phyloP scores from a whole-genome alignment of 2,113 vertebrate species.

The Uria aalge region DNA sequence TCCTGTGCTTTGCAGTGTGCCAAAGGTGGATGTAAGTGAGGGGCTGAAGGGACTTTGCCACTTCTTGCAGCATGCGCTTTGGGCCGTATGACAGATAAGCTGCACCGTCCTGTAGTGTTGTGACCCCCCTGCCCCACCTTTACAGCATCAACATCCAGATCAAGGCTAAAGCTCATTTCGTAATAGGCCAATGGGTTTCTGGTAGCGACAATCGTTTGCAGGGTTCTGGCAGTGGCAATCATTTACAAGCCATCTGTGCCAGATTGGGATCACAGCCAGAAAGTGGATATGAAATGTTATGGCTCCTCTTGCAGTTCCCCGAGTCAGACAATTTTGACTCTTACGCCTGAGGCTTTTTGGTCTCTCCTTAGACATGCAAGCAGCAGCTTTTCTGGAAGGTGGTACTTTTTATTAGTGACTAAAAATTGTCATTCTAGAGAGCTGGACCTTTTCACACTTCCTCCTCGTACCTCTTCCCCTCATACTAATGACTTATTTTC shows the following conservation, averaged over 20 bases:
- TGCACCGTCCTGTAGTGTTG: background rate
- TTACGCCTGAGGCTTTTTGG: background rate
- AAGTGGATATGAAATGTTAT: background rate
- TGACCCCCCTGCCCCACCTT: fast-evolving
- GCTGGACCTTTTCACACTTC: slow-evolving; percentile 28
- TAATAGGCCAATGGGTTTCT: background rate
- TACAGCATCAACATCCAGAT: background rate
- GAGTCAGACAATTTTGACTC: background rate
- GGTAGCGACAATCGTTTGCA: background rate
- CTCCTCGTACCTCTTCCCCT: background rate
- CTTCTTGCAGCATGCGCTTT: background rate
- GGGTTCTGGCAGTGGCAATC: background rate
- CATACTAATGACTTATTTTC: slow-evolving; percentile 1
- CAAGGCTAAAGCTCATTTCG: background rate
- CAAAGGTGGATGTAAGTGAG: background rate
- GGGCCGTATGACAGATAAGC: background rate
- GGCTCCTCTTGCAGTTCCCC: background rate
- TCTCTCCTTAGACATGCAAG: background rate
- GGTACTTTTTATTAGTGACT: background rate
- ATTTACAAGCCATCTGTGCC: slow-evolving; percentile 24
- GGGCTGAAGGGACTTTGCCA: background rate
- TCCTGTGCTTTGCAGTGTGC: background rate
- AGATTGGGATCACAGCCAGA: background rate
- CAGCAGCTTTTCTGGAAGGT: slow-evolving; percentile 5
- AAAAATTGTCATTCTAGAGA: background rate